phyloP scores from a whole-genome alignment of 30 jellyfish, hydroid and myxozoan species.

The Pelagia noctiluca region DNA sequence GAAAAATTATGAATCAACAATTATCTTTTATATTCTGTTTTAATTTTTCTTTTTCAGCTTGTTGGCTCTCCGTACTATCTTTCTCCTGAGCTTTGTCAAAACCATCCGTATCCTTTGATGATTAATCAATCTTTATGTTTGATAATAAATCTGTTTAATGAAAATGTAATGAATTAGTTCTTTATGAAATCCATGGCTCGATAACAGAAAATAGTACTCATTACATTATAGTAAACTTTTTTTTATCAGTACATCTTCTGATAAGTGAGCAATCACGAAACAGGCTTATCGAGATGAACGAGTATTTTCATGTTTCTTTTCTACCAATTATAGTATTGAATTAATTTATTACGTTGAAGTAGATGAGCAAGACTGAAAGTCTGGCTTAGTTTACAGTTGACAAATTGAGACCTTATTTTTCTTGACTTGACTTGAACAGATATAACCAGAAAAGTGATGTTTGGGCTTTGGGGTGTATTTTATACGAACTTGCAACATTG shows the following conservation, averaged over 20 bases:
- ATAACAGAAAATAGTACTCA: too few relatives aligned
- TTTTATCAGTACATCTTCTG: background rate
- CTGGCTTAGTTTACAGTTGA: too few relatives aligned
- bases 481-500: conserved; percentile 86
- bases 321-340: too few relatives aligned
- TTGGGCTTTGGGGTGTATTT: conserved; percentile 97
- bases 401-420: background rate
- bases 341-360: too few relatives aligned
- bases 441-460: conserved; percentile 94
- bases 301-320: too few relatives aligned
- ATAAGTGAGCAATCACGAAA: too few relatives aligned
- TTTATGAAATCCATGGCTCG: background rate
- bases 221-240: background rate
- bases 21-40: too few relatives aligned
- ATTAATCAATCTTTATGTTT: too few relatives aligned
- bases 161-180: background rate
- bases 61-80: conserved; percentile 98
- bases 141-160: too few relatives aligned
- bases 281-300: too few relatives aligned
- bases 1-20: too few relatives aligned
- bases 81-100: conserved; percentile 98
- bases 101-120: conserved; percentile 92
- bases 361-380: too few relatives aligned
- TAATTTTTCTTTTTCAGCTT: conserved; percentile 68
- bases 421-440: conserved; percentile 12